Conservation (phyloP, 2,113 vertebrate genomes). For the Gobio gobio region DNA sequence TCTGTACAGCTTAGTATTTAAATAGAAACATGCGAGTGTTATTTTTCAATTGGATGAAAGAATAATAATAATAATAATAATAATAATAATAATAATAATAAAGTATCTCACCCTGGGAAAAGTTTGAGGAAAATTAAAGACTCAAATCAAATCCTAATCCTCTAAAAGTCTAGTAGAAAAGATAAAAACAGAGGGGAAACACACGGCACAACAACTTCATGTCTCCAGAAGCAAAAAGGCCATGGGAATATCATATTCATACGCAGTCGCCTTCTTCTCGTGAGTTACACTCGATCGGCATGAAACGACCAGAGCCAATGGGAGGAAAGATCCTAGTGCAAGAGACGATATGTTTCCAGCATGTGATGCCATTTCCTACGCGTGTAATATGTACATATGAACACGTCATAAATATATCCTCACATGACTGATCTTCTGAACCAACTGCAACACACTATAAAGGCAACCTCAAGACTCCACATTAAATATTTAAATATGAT, state of each 20-base stretch:
- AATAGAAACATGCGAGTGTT: constrained; percentile 83
- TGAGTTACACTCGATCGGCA: constrained; percentile 55
- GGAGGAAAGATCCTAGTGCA: constrained; percentile 59
- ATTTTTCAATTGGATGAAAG: constrained; percentile 69
- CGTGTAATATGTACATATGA: constrained; percentile 11
- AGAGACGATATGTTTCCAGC: constrained; percentile 57
- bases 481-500: constrained; percentile 71
- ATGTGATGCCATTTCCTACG: constrained; percentile 7
- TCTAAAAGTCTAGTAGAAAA: constrained; percentile 62
- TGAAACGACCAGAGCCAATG: constrained; percentile 68
- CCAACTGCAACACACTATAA: constrained; percentile 60
- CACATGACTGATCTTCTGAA: constrained; percentile 47
- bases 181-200: constrained; percentile 51
- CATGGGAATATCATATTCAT: constrained; percentile 15
- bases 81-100: too few species aligned
- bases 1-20: constrained; percentile 80
- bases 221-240: constrained; percentile 44
- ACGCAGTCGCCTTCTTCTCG: constrained; percentile 48
- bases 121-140: constrained; percentile 64
- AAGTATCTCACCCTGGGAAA: constrained; percentile 76
- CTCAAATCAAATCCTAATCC: constrained; percentile 56
- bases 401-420: constrained; percentile 59
- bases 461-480: constrained; percentile 49
- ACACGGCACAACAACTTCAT: constrained; percentile 71
- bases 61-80: constrained; percentile 31